A percentile compares a stretch with the other conserved stretches of the same genome.
phyloP scores from a whole-genome alignment of 2,797 vertebrate genomes.

The Erethizon dorsatum region DNA sequence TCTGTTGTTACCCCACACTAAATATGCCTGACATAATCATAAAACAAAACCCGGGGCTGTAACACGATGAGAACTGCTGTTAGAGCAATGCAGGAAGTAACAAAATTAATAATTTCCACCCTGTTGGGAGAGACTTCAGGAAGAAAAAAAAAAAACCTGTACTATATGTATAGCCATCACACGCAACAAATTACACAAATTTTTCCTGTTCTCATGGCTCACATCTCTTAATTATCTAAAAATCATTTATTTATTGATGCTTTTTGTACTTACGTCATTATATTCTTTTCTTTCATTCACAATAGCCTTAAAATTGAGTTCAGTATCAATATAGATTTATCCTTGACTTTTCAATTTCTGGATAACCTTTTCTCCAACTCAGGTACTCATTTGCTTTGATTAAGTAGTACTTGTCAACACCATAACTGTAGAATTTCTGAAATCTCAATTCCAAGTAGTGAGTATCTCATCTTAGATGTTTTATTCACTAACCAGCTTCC shows the following conservation, averaged over 20 bases:
- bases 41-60: not conserved
- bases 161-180: not conserved
- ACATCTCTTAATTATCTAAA: not conserved
- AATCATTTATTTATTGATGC: not conserved
- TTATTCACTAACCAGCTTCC: not conserved
- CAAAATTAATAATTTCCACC: not conserved
- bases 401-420: not conserved
- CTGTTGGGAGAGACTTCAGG: not conserved
- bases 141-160: not conserved
- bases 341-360: not conserved
- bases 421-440: not conserved
- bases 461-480: not conserved
- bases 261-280: not conserved
- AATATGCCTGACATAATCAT: not conserved
- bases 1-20: not conserved
- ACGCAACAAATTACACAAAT: not conserved
- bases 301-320: not conserved
- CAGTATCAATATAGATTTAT: not conserved
- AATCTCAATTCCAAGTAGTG: not conserved
- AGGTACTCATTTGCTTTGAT: not conserved
- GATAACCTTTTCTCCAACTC: not conserved
- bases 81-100: not conserved
- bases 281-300: not conserved
- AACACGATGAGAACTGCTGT: not conserved
- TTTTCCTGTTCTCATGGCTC: not conserved